A percentile compares a stretch with the other conserved stretches of the same genome.
Evolutionary conservation across 1,140 invertebrate genomes (phyloP).

Genomic region (Heliconius hewitsoni): DNA sequence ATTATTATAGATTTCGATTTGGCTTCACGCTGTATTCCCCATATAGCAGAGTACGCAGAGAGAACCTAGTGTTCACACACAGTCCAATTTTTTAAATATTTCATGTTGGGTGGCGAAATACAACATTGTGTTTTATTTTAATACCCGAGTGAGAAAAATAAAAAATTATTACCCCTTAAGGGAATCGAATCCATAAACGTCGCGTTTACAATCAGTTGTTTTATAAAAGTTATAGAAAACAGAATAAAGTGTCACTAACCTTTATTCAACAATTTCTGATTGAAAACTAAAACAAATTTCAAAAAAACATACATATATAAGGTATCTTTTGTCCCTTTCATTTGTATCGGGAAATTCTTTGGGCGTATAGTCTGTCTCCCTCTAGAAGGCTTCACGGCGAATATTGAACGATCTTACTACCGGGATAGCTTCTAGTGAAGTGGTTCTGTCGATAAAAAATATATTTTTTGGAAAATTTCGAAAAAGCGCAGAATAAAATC

Average conservation of each 20-base stretch:
- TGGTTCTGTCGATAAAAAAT: slow-evolving; percentile 18
- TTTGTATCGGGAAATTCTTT: neutral
- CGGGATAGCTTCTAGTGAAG: slow-evolving; percentile 35
- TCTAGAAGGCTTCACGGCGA: slow-evolving; percentile 42
- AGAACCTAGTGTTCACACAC: no score
- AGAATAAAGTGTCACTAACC: neutral
- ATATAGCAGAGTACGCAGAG: no score
- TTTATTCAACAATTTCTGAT: slow-evolving; percentile 9
- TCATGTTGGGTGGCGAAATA: no score
- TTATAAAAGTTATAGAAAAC: neutral
- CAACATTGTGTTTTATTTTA: no score
- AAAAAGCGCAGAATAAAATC: no score
- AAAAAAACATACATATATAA: slow-evolving; percentile 9
- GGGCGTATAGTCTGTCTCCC: slow-evolving; percentile 27
- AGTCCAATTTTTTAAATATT: no score
- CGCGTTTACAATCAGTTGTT: neutral
- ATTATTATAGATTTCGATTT: no score
- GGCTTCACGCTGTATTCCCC: no score
- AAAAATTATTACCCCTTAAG: neutral
- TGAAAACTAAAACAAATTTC: slow-evolving; percentile 18
- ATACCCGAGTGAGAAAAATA: neutral
- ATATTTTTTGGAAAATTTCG: neutral
- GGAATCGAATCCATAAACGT: neutral
- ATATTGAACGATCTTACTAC: slow-evolving; percentile 49
- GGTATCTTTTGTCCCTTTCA: slow-evolving; percentile 20